A percentile compares a stretch with the other conserved stretches of the same genome.
phyloP scores from a whole-genome alignment of 2,888 invertebrate species.

The Smittia aterrima region DNA sequence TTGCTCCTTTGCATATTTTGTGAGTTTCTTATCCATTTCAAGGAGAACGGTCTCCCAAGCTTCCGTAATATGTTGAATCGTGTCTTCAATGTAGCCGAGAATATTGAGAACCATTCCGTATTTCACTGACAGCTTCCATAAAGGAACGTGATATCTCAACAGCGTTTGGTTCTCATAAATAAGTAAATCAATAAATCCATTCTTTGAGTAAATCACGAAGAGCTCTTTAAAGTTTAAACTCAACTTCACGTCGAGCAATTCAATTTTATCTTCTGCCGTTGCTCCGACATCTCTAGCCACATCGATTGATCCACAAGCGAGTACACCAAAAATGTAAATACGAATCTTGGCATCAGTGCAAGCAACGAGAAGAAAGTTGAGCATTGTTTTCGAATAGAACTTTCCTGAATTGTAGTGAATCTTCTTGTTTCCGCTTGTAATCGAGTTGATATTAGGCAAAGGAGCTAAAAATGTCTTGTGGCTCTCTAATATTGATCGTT shows the following conservation, averaged over 20 bases:
- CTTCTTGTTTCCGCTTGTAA: conserved; percentile 56
- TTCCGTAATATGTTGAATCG: conserved; percentile 78
- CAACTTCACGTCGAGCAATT: conserved; percentile 64
- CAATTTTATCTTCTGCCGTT: conserved; percentile 58
- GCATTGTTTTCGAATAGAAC: conserved; percentile 61
- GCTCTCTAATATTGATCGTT: conserved; percentile 39
- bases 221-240: conserved; percentile 70
- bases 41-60: conserved; percentile 92
- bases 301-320: conserved; percentile 71
- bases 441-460: conserved; percentile 57
- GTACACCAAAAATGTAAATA: conserved; percentile 80
- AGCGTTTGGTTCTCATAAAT: conserved; percentile 51
- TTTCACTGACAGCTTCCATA: conserved; percentile 64
- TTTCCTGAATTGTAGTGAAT: conserved; percentile 55
- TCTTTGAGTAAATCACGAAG: conserved; percentile 62
- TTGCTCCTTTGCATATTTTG: conserved; percentile 79
- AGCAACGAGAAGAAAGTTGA: conserved; percentile 78
- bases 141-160: conserved; percentile 49
- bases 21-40: conserved; percentile 91
- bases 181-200: conserved; percentile 56
- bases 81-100: conserved; percentile 62
- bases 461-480: conserved; percentile 60
- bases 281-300: conserved; percentile 59
- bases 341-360: conserved; percentile 69
- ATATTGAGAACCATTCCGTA: conserved; percentile 71